Base-by-base conservation (phyloP, 2,888 invertebrate genomes). In the Meta bourneti region DNA sequence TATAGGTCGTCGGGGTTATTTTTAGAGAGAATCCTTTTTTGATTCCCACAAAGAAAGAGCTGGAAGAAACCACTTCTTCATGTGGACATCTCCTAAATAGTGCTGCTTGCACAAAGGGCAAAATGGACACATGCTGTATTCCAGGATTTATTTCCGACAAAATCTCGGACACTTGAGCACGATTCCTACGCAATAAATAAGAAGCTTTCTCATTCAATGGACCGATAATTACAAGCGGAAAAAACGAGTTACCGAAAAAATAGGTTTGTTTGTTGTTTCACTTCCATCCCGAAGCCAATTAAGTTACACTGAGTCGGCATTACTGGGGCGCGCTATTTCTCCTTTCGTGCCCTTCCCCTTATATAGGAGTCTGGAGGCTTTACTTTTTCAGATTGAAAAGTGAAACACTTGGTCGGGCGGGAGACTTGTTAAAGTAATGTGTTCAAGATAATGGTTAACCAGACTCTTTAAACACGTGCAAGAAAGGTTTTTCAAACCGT, bases 161-260 rank as follows among this genome's bases (percentile, higher is more conserved):
- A 70, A 51, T 82, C 61, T 82, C 69, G 19, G 51, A 82, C 82
- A 71, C 82, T 82, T 82, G 71, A 82, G 71, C 82, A 82, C 82
- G 82, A 82, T n/a, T 82, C 71, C 20, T 51, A 51, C 7, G 70
- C 70, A 82, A 70, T 71, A 82, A 82, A 82, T 70, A 82, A 48
- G 70, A 34, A 71, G 13, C 49, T 13, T 49, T 51, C 19, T 69
- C 69, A 82, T 82, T 82, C 49, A 82, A 82, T 82, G 82, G 71
- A 82, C 71, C 70, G 48, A 82, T 82, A 82, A 82, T 82, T 82
- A 82, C 71, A 71, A 71, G 34, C 82, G 49, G 82, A 49, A 19
- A 81, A 71, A 81, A 77, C 16, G 34, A 70, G 49, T 49, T 51
- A 19, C 11, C 19, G 13, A 71, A 70, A 82, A 82, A 51, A 16